These are phyloP conservation scores for Pseudolaguvia tuberculata DNA, from an alignment of 2,113 vertebrate species.

Conservation along the genomic window DNA sequence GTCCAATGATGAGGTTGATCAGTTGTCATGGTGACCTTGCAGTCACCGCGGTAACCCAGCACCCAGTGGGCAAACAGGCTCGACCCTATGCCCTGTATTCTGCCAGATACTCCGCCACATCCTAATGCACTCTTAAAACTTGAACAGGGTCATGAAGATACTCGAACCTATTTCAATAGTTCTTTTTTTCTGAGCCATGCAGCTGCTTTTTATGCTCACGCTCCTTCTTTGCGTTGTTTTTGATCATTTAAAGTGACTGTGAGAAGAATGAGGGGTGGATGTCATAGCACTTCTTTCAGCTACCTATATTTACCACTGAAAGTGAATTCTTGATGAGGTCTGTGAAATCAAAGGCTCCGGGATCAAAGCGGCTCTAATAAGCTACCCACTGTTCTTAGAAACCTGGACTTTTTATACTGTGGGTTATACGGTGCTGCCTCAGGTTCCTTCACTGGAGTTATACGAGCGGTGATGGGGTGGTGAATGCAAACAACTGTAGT, in stretches of 20 bases:
- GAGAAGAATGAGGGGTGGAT: constrained; percentile 78
- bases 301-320: constrained; percentile 99
- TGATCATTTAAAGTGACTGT: constrained; percentile 93
- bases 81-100: constrained; percentile 37
- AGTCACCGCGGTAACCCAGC: constrained; percentile 32
- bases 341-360: constrained; percentile 93
- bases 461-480: constrained; percentile 71
- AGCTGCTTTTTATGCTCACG: constrained; percentile 41
- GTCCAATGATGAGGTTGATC: constrained; percentile 33
- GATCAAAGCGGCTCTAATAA: constrained; percentile 99
- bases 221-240: constrained; percentile 70
- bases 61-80: constrained; percentile 25
- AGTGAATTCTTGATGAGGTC: constrained; percentile 99
- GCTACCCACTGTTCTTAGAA: constrained; percentile 89
- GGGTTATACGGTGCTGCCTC: constrained; percentile 74
- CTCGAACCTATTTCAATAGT: constrained; percentile 2
- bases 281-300: constrained; percentile 97
- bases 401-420: constrained; percentile 85
- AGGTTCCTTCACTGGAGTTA: constrained; percentile 76
- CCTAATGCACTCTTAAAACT: constrained; percentile 8
- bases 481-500: constrained; percentile 89
- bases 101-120: constrained; percentile 30
- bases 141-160: background rate
- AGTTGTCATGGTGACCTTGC: constrained; percentile 39
- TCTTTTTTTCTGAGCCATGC: background rate